Conservation (phyloP, 2,888 invertebrate genomes). For the Pammene fasciana region DNA sequence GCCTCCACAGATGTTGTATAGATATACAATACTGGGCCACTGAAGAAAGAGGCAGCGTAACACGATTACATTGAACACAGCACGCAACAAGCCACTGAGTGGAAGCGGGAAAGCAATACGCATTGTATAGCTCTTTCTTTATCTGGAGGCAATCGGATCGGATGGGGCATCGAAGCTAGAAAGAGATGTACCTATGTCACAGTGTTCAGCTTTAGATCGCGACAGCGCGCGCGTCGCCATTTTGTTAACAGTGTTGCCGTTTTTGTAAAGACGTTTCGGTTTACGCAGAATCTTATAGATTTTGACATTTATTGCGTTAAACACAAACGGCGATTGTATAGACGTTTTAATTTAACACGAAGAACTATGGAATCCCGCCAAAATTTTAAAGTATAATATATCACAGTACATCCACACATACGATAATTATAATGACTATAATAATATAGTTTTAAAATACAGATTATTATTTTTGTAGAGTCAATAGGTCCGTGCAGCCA, state of each 20-base stretch:
- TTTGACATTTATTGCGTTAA: neutral
- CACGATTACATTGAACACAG: conserved; percentile 16
- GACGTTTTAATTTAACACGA: neutral
- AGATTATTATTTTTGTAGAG: too few species aligned
- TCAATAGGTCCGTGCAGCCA: too few species aligned
- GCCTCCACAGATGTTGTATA: conserved; percentile 26
- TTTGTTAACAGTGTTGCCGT: conserved; percentile 48
- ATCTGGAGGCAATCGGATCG: conserved; percentile 6
- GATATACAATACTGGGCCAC: conserved; percentile 14
- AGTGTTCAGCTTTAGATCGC: conserved; percentile 2
- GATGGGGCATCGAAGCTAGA: conserved; percentile 1
- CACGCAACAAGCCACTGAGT: conserved; percentile 4
- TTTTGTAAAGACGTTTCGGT: conserved; percentile 41
- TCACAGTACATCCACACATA: too few species aligned
- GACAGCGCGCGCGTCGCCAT: conserved; percentile 52
- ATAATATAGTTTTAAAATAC: too few species aligned
- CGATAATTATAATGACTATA: too few species aligned
- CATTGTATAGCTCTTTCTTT: conserved; percentile 19
- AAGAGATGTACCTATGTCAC: conserved; percentile 17
- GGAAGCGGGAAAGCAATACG: conserved; percentile 15
- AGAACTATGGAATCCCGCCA: neutral
- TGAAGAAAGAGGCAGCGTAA: conserved; percentile 35
- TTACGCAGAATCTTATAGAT: conserved; percentile 15
- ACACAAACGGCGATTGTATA: neutral
- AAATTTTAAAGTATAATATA: neutral